Base-by-base conservation (phyloP, 1,140 invertebrate genomes). In the Sesamia nonagrioides region DNA sequence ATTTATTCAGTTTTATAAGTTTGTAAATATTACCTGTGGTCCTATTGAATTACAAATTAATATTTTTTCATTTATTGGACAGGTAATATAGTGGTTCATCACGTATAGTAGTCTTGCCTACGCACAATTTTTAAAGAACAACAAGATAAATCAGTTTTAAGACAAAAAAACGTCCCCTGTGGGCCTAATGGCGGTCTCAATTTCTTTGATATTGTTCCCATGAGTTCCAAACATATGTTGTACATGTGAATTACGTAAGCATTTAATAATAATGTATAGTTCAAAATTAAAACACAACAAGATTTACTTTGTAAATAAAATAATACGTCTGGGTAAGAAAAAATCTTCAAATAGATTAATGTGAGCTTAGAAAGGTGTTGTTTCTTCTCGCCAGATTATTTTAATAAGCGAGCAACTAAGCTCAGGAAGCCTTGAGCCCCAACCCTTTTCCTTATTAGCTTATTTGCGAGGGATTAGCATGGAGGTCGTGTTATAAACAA, bases 401-500 rank as follows among this genome's bases (percentile, higher is more conserved):
- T 56, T 73, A 56, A 73, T 73, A 73, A 73, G 27, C 68, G 17
- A 71, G 48, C 15, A 35, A 58, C 33, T 73, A 73, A 58, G 71
- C 37, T 73, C 21, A 13, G 18, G 18, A 58, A 56, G 27, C 50
- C 45, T 69, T 73, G 50, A 68, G 18, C 37, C n/a, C 52, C 60
- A 68, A 50, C 58, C 45, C 61, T 42, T 73, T 74, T 75, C 37
- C 58, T 54, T 72, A 79, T 63, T 60, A 66, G 45, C 68, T 42
- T 63, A 66, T 71, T 50, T 61, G 58, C 69, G 69, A 56, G 61
- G 56, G 33, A 81, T 81, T 73, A 77, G 6, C 60, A 68, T 50
- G 56, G 42, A 76, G 72, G 68, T 63, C 73, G 54, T 80, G 75
- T 81, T 77, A 73, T 83, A 79, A 84, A 80, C 78, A 82, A 84